Evolutionary conservation across 2,797 vertebrate genomes (phyloP), one percentile per base, ranked within the genome.

Genomic region (Gallinago nigripennis): DNA sequence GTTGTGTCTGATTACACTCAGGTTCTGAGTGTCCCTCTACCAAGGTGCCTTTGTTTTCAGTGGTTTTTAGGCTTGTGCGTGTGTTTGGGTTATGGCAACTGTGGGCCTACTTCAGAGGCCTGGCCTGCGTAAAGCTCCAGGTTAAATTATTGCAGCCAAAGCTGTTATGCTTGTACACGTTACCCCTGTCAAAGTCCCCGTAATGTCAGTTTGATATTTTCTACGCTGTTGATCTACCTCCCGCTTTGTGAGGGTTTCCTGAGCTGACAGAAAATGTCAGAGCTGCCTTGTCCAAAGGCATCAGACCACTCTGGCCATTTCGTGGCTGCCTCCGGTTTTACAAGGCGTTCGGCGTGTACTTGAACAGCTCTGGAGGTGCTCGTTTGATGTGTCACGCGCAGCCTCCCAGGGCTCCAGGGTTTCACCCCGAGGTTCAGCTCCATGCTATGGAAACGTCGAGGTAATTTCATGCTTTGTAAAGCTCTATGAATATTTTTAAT

Each of bases 391-490:
- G 41, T 51, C 86, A 39, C 50, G 63, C 77, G 86, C 58, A 88
- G 61, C 63, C 88, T 92, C 86, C 0, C 0, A 64, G 89, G 37
- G 45, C 65, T 71, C 41, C 30, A 56, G 79, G 79, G 50, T 69
- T 94, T 80, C n/a, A 88, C 33, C 72, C 83, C 9, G 0, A 80
- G 73, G 79, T 92, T 92, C 94, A 54, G 76, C 68, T 92, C 64
- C 30, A 11, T 66, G 83, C 90, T 77, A 82, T 60, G 70, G 63
- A 92, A 96, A 90, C 50, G 64, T 56, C 33, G 12, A 96, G 63
- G 87, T 81, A 94, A 92, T 96, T 96, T 97, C 91, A 96, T 86
- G 86, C 91, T 90, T 97, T 94, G 57, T 84, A 90, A 96, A 92
- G 60, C 93, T 83, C 84, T 89, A 73, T 95, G 91, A 97, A 90